Conservation (phyloP, 2,888 invertebrate genomes). For the Ectobius pallidus region DNA sequence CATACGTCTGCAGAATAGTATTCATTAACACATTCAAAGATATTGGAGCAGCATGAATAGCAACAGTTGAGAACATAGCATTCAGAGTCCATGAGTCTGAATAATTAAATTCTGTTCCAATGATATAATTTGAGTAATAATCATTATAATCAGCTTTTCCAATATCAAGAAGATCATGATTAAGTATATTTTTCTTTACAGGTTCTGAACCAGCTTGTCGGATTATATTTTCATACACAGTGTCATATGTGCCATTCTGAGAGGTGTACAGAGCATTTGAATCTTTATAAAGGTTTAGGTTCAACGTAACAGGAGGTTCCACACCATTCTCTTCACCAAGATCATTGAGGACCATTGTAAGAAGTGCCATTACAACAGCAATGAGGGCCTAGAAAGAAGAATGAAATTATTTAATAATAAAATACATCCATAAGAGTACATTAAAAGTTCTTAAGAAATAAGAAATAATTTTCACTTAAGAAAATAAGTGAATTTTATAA, state of each 20-base stretch:
- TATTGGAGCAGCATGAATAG: constrained; percentile 60
- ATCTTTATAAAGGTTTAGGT: no score
- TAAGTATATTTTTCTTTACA: neutral
- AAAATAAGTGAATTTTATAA: no score
- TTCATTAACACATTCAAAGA: constrained; percentile 60
- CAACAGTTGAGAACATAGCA: constrained; percentile 57
- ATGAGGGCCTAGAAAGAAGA: neutral
- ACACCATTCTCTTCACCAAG: neutral
- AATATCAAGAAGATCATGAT: constrained; percentile 56
- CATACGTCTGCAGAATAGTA: constrained; percentile 51
- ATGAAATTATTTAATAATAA: neutral
- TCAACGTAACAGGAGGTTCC: neutral
- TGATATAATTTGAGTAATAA: constrained; percentile 59
- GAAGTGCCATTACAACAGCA: neutral
- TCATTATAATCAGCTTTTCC: constrained; percentile 52
- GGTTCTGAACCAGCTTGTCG: neutral
- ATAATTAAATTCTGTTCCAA: constrained; percentile 58
- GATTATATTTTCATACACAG: neutral
- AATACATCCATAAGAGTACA: no score
- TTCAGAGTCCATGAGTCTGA: constrained; percentile 2
- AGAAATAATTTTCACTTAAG: no score
- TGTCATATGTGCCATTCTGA: no score
- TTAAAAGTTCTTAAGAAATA: no score
- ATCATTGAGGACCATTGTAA: neutral
- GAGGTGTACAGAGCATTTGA: no score